phyloP scores from a whole-genome alignment of 1,140 invertebrate species.

The Ostrea denselamellosa region DNA sequence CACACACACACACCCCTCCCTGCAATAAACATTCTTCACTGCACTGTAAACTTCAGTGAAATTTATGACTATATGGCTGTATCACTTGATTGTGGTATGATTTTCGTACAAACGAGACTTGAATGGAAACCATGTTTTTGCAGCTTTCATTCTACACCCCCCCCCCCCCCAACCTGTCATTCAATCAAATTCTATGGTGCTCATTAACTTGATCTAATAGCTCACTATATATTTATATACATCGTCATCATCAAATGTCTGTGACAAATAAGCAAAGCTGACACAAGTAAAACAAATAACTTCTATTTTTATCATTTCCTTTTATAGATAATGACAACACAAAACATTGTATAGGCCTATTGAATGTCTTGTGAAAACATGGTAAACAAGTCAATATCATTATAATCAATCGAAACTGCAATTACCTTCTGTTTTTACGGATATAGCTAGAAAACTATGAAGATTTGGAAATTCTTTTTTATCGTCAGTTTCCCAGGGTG shows the following conservation, averaged over 20 bases:
- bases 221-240: background rate
- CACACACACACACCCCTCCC: too few relatives aligned
- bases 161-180: background rate
- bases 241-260: background rate
- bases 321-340: constrained; percentile 30
- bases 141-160: background rate
- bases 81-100: too few relatives aligned
- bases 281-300: background rate
- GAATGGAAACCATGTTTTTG: too few relatives aligned
- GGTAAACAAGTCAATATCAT: background rate
- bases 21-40: too few relatives aligned
- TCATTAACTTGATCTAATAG: background rate
- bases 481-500: constrained; percentile 50
- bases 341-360: background rate
- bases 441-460: background rate
- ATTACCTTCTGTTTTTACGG: background rate
- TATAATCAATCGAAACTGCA: background rate
- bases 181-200: background rate
- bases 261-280: background rate
- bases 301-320: constrained; percentile 11
- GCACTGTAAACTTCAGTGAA: too few relatives aligned
- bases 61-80: too few relatives aligned
- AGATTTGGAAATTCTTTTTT: background rate
- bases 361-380: background rate
- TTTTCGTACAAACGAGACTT: too few relatives aligned